Conservation (phyloP, 1,140 invertebrate species). For the Ceratosolen fusciceps region DNA sequence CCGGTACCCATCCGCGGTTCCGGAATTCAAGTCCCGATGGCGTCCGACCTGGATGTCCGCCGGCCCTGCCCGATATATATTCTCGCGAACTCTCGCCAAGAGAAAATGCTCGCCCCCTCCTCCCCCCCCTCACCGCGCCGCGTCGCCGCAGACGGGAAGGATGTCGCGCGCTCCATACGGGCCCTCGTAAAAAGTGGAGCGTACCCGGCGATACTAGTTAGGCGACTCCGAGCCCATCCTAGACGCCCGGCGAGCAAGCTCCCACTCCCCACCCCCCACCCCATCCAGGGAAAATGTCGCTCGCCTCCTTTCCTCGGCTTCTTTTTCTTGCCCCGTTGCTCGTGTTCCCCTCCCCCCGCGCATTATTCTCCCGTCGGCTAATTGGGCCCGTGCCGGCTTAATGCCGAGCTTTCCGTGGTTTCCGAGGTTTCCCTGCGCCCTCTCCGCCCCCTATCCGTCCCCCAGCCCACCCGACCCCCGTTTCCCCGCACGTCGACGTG, state of each 20-base stretch:
- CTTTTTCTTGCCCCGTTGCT: slow-evolving; percentile 28
- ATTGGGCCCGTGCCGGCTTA: not conserved
- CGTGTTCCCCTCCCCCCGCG: not conserved
- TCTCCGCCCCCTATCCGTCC: too few species aligned
- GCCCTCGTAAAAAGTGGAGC: slow-evolving; percentile 42
- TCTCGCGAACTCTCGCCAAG: too few species aligned
- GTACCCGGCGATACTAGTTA: not conserved
- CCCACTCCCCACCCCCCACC: not conserved
- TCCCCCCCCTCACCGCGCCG: too few species aligned
- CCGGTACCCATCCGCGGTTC: slow-evolving; percentile 37
- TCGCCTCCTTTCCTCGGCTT: slow-evolving; percentile 36
- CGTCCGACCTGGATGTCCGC: too few species aligned
- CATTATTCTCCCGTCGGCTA: too few species aligned
- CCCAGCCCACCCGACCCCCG: too few species aligned
- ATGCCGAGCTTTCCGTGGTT: too few species aligned
- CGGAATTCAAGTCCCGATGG: not conserved
- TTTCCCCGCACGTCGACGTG: slow-evolving; percentile 53
- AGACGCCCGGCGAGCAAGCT: slow-evolving; percentile 2
- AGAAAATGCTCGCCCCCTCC: too few species aligned
- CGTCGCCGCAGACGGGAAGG: not conserved
- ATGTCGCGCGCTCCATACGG: slow-evolving; percentile 28
- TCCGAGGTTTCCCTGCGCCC: too few species aligned
- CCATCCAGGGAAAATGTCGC: slow-evolving; percentile 36
- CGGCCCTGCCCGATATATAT: too few species aligned
- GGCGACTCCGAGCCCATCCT: slow-evolving; percentile 5